Conservation (phyloP, 2,888 invertebrate genomes). For the Elmis aenea region DNA sequence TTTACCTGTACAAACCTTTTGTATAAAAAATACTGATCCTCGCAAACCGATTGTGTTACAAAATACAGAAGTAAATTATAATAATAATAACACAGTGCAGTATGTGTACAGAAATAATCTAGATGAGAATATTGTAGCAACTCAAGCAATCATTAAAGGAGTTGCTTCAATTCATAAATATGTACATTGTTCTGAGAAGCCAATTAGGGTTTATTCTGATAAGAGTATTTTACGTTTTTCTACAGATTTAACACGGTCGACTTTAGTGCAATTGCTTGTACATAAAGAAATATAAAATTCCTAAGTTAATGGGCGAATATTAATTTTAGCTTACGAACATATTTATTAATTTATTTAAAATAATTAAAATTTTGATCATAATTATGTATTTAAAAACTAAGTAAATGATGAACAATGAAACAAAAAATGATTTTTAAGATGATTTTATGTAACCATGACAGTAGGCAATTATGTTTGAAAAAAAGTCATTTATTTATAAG, state of each 20-base stretch:
- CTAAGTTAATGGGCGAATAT: too few relatives aligned
- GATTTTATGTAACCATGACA: too few relatives aligned
- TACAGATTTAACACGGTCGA: slow-evolving; percentile 40
- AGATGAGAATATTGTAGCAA: slow-evolving; percentile 26
- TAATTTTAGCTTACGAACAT: too few relatives aligned
- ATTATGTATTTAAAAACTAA: too few relatives aligned
- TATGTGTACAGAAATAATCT: slow-evolving; percentile 33
- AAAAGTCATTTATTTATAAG: too few relatives aligned
- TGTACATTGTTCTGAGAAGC: slow-evolving; percentile 32
- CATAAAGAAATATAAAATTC: slow-evolving; percentile 31
- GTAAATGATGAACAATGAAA: too few relatives aligned
- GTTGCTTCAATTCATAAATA: slow-evolving; percentile 39
- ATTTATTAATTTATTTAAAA: too few relatives aligned
- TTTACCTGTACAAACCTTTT: slow-evolving; percentile 40
- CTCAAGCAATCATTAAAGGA: slow-evolving; percentile 30
- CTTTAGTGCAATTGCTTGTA: slow-evolving; percentile 38
- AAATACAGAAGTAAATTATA: slow-evolving; percentile 36
- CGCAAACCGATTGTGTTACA: slow-evolving; percentile 39
- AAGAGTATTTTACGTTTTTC: slow-evolving; percentile 37
- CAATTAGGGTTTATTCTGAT: slow-evolving; percentile 33
- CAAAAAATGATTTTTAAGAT: too few relatives aligned
- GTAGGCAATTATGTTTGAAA: too few relatives aligned
- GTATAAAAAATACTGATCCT: slow-evolving; percentile 31
- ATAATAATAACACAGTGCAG: slow-evolving; percentile 32
- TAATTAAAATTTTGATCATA: too few relatives aligned